These are phyloP conservation scores for Magallana ariakensis DNA, from an alignment of 1,140 invertebrate species.

Conservation along the genomic window DNA sequence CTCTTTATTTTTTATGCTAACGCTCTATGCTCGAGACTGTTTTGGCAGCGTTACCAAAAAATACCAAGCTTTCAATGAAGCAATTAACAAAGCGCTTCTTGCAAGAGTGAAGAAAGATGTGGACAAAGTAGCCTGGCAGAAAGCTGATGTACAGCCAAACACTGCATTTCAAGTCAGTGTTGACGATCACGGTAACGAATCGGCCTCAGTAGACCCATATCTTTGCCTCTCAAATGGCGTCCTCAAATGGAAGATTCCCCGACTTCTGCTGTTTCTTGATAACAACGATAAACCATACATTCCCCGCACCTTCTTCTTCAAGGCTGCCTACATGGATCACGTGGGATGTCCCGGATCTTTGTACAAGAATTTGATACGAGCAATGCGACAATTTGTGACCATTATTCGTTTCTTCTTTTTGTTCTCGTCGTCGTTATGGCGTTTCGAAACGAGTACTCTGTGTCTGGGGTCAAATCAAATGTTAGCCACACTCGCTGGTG, in stretches of 20 bases:
- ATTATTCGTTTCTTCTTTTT: conserved; percentile 69
- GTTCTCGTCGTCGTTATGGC: conserved; percentile 69
- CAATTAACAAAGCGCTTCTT: conserved; percentile 60
- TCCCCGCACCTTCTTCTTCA: conserved; percentile 67
- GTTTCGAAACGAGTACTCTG: conserved; percentile 68
- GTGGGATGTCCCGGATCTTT: conserved; percentile 65
- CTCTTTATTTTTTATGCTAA: conserved; percentile 65
- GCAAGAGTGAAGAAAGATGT: conserved; percentile 60
- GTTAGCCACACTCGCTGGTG: conserved; percentile 68
- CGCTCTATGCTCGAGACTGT: conserved; percentile 67
- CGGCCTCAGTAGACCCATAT: not conserved
- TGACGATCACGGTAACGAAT: conserved; percentile 38
- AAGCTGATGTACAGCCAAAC: conserved; percentile 60
- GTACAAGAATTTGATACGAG: conserved; percentile 54
- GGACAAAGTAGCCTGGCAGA: conserved; percentile 53
- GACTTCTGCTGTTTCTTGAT: conserved; percentile 68
- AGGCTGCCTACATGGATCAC: conserved; percentile 60
- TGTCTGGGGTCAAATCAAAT: conserved; percentile 71
- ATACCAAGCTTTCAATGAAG: conserved; percentile 70
- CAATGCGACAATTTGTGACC: conserved; percentile 56
- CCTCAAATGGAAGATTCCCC: conserved; percentile 56
- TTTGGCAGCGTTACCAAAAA: conserved; percentile 66
- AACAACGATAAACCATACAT: conserved; percentile 63
- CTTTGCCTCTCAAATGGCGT: not conserved
- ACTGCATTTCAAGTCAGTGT: conserved; percentile 57